Percentiles rank a stretch among this genome's conserved stretches.
Conservation (phyloP, 2,113 vertebrate genomes). For the Oryzias celebensis region DNA sequence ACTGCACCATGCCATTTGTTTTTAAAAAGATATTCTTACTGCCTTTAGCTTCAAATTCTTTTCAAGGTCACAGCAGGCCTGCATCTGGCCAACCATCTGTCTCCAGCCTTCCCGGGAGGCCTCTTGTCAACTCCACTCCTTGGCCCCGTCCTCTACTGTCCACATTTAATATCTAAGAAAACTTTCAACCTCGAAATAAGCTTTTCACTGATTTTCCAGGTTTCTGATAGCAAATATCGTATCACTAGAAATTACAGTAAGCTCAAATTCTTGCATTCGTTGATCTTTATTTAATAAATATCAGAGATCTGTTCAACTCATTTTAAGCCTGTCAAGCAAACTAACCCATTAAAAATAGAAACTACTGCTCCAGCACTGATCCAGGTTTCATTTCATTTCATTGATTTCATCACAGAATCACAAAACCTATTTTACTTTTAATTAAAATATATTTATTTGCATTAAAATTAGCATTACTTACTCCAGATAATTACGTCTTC, state of each 20-base stretch:
- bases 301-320: no score
- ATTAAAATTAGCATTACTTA: slow-evolving; percentile 33
- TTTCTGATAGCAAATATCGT: neutral
- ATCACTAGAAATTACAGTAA: no score
- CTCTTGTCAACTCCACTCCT: slow-evolving; percentile 53
- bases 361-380: no score
- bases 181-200: slow-evolving; percentile 18
- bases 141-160: slow-evolving; percentile 65
- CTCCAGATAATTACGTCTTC: slow-evolving; percentile 41
- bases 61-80: slow-evolving; percentile 70
- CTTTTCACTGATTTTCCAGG: neutral
- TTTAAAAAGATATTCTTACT: slow-evolving; percentile 29
- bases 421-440: no score
- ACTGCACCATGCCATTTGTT: slow-evolving; percentile 1
- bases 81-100: slow-evolving; percentile 77
- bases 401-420: no score
- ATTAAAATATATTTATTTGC: no score
- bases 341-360: no score
- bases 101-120: slow-evolving; percentile 54
- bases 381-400: no score
- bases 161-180: slow-evolving; percentile 24
- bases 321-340: no score
- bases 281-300: no score
- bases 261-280: no score
- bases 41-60: slow-evolving; percentile 36